Evolutionary conservation across 2,797 vertebrate species (phyloP), one percentile per base, ranked within the genome.

Genomic region (Takifugu ocellatus): DNA sequence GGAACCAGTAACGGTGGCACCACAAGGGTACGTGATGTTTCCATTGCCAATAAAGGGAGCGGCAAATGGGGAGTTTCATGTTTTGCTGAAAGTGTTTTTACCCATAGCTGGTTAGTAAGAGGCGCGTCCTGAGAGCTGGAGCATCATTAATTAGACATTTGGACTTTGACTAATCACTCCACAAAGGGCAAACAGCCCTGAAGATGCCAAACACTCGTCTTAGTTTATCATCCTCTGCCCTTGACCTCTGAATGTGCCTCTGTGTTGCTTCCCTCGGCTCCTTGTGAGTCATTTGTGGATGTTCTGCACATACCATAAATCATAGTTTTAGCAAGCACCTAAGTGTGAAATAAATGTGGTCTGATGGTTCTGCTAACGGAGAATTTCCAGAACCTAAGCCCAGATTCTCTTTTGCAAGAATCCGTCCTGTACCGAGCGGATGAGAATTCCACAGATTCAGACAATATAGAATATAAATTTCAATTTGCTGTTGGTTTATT

Each of bases 101-200:
- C 60, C 65, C 68, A 48, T 77, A 55, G 56, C 72, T 84, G 66
- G 64, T 76, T 71, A 55, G 74, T 46, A 70, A 72, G 77, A 80
- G 77, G 69, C 76, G 78, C 80, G 67, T 87, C 77, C 74, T 79
- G 68, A 75, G 76, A 78, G 74, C 78, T 67, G 79, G 68, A 79
- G 80, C 65, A 81, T 87, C 80, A 85, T 89, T 90, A 90, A 90
- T 86, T 84, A 88, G 87, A 86, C 85, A 88, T 84, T 80, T 84
- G 74, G 81, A 84, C 85, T 84, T 88, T 88, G 87, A 89, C 81
- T 89, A 90, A 91, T 90, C 79, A 55, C 78, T 84, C 60, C 72
- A 81, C 81, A 91, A 89, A 92, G 87, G 87, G 83, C 87, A 88
- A 75, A 75, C 61, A 77, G 78, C 83, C 84, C 84, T 68, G 74